Conservation (phyloP, 2,888 invertebrate genomes). For the Heteromurus nitidus region DNA sequence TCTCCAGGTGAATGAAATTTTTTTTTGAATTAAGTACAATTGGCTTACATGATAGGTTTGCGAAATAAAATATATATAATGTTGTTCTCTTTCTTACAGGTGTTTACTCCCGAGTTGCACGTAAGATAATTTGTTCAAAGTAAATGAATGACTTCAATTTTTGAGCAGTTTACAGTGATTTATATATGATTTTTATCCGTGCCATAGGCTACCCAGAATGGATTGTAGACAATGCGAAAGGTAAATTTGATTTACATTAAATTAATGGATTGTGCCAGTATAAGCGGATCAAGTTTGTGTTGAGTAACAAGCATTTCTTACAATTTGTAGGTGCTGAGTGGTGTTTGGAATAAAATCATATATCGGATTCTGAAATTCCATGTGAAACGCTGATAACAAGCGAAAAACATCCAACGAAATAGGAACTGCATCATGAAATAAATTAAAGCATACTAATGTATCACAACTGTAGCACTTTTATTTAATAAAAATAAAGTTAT, state of each 20-base stretch:
- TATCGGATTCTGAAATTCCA: background rate
- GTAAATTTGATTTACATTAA: constrained; percentile 23
- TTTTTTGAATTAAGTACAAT: no score
- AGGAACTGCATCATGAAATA: no score
- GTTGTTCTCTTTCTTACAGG: constrained; percentile 23
- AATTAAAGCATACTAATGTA: no score
- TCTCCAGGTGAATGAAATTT: constrained; percentile 48
- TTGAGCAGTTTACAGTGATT: no score
- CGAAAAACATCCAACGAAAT: no score
- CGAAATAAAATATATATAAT: background rate
- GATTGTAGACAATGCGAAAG: constrained; percentile 68
- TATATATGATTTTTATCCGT: background rate
- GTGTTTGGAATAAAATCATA: constrained; percentile 45
- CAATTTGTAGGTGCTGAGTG: constrained; percentile 57
- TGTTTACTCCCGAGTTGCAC: constrained; percentile 65
- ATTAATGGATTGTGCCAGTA: background rate
- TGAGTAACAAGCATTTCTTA: background rate
- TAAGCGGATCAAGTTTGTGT: background rate
- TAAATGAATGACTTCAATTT: no score
- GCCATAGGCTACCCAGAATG: constrained; percentile 67
- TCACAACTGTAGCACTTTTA: no score
- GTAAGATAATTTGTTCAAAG: constrained; percentile 33
- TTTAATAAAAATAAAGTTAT: no score
- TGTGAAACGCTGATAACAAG: no score
- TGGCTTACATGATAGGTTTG: no score